Base-by-base conservation (phyloP, 37 sponge, comb jelly and placozoan genomes). In the Mnemiopsis leidyi region DNA sequence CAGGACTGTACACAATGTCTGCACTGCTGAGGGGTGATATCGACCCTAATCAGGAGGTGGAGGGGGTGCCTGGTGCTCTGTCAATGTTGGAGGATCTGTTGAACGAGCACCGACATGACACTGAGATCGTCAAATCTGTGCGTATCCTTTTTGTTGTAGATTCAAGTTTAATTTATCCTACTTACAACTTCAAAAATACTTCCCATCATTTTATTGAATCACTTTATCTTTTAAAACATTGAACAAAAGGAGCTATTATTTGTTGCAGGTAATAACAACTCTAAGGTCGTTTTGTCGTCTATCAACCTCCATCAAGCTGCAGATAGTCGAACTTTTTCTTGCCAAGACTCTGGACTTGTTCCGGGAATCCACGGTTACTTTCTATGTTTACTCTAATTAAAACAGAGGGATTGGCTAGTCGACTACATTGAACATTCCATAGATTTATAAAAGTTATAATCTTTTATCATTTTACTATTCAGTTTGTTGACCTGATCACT, bases 1-100 rank as follows among this genome's bases (percentile, higher is more conserved):
- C 82, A 33, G 82, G 82, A 5, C 82, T 79, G 82, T 79, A 36
- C 38, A 35, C 82, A 23, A 18, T 79, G 82, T 28, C 20, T 7
- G 20, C 35, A 5, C 82, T 79, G 36, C 20, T 79, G n/a, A 69
- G 21, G 2, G 7, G 73, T 25, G 73, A 69, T 25, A 23, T 69
- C 2, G 73, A 69, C 21, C 28, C 73, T 69, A 69, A 69, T 25
- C 24, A 13, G 34, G 82, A 2, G 36, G 36, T 79, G 13, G 37
- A 79, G 3, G 82, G 82, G 36, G 36, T 79, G 7, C 23, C 35
- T 5, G 82, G 82, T 7, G 82, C 82, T 36, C 21, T 79, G 20
- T 5, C 34, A 16, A 30, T 35, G 36, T 29, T 79, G 23, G 36
- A 79, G 1, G 82, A 79, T 5, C 82, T 79, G 5, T 16, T 33